Percentiles rank a stretch among this genome's conserved stretches.
Evolutionary conservation across 30 jellyfish, hydroid and myxozoan species (phyloP).

Genomic region (Morbakka virulenta): DNA sequence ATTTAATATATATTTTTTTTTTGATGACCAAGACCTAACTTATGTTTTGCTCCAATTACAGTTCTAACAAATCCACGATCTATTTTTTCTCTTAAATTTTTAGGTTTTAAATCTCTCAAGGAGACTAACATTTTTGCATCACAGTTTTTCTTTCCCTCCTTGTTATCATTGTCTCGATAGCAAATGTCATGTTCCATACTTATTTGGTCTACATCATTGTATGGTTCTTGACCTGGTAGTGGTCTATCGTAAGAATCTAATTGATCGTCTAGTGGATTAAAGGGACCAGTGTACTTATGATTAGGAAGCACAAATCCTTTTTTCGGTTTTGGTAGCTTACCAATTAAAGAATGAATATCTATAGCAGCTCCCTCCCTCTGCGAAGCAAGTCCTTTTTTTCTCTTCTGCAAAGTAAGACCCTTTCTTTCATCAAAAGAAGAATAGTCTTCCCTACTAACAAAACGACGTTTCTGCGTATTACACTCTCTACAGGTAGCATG

Average conservation of each 20-base stretch:
- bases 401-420: no score
- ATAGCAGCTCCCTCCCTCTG: no score
- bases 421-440: no score
- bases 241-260: neutral
- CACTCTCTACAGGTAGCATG: no score
- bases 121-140: neutral
- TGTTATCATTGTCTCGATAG: no score
- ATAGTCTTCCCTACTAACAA: no score
- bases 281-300: neutral
- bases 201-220: neutral
- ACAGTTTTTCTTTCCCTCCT: neutral
- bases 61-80: slow-evolving; percentile 3
- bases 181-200: neutral
- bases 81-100: neutral
- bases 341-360: no score
- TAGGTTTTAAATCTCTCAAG: neutral
- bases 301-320: neutral
- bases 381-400: no score
- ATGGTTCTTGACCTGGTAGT: neutral
- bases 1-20: neutral
- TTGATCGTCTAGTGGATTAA: neutral
- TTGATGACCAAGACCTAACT: no score
- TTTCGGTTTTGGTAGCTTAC: slow-evolving; percentile 1
- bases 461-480: no score
- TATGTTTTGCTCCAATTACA: no score